phyloP scores from a whole-genome alignment of 1,140 invertebrate genomes.

The Paraescarpia echinospica region DNA sequence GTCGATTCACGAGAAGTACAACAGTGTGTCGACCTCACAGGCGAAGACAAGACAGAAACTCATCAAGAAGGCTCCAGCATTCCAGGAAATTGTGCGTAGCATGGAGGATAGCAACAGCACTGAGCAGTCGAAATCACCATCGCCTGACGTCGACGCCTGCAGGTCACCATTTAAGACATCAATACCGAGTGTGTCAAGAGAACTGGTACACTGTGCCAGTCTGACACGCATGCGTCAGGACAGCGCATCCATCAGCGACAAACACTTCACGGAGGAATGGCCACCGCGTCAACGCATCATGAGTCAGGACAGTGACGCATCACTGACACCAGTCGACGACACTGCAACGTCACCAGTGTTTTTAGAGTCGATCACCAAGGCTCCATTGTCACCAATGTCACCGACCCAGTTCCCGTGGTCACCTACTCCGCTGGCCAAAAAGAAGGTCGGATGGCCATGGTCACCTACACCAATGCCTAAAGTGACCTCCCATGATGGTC shows the following conservation, averaged over 20 bases:
- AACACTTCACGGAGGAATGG: background rate
- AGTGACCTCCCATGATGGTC: background rate
- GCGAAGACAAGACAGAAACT: background rate
- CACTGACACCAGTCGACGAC: background rate
- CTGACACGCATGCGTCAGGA: conserved; percentile 18
- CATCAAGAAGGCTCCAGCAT: conserved; percentile 6
- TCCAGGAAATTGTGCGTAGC: conserved; percentile 12
- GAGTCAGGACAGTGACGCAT: background rate
- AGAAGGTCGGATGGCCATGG: background rate
- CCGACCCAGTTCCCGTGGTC: background rate
- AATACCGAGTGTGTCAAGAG: background rate
- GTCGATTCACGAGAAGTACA: background rate
- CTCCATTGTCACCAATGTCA: background rate
- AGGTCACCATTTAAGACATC: background rate
- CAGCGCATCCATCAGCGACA: background rate
- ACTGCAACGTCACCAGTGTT: background rate
- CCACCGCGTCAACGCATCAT: background rate
- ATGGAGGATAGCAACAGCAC: conserved; percentile 8
- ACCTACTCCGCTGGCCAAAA: background rate
- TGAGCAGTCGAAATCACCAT: background rate
- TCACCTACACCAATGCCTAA: background rate
- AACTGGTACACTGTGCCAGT: conserved; percentile 14
- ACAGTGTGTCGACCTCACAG: background rate
- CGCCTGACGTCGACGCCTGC: background rate
- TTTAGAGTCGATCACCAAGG: background rate